Evolutionary conservation across 1,140 invertebrate genomes (phyloP).

Genomic region (Drosophila teissieri): DNA sequence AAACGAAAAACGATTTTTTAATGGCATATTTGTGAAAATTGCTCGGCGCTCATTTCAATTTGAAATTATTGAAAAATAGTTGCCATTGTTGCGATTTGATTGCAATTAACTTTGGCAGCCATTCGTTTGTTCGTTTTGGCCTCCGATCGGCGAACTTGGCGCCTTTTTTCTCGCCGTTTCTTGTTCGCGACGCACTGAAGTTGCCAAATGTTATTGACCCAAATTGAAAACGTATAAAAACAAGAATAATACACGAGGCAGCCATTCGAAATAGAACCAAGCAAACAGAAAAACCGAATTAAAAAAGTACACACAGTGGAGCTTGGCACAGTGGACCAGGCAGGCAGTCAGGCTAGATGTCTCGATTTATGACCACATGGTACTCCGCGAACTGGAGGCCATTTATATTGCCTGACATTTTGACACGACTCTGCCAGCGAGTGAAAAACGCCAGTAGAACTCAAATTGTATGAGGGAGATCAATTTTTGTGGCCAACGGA

Average conservation of each 20-base stretch:
- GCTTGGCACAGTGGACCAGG: conserved; percentile 7
- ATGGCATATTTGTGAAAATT: conserved; percentile 68
- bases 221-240: conserved; percentile 57
- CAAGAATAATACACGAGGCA: conserved; percentile 31
- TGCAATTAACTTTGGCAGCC: conserved; percentile 44
- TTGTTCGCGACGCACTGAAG: conserved; percentile 62
- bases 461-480: conserved; percentile 21
- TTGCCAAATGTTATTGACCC: conserved; percentile 83
- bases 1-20: conserved; percentile 36
- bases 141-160: conserved; percentile 72
- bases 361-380: conserved; percentile 51
- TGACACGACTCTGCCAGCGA: conserved; percentile 36
- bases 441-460: conserved; percentile 45
- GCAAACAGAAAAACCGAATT: conserved; percentile 27
- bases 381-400: conserved; percentile 29
- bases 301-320: conserved; percentile 36
- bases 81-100: conserved; percentile 41
- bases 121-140: conserved; percentile 46
- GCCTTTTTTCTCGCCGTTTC: conserved; percentile 44
- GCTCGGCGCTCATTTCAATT: conserved; percentile 53
- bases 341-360: conserved; percentile 12
- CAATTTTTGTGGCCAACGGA: conserved; percentile 18
- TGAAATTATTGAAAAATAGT: conserved; percentile 72
- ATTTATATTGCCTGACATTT: conserved; percentile 51
- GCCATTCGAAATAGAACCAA: conserved; percentile 65